Evolutionary conservation across 2,888 invertebrate genomes (phyloP).

Genomic region (Luperina nickerlii): DNA sequence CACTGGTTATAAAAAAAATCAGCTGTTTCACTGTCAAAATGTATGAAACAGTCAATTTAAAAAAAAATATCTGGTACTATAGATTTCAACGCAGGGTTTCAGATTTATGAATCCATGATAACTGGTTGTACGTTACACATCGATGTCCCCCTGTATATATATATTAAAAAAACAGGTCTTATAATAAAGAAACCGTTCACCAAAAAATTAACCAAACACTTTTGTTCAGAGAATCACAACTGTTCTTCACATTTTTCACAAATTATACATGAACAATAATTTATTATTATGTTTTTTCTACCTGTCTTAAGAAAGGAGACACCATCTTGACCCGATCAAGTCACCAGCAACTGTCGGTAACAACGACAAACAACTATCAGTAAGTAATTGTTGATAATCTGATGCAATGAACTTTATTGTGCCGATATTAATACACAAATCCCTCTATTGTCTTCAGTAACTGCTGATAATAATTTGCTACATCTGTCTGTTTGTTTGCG

Average conservation of each 20-base stretch:
- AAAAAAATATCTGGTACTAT: no score
- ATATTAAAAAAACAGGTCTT: no score
- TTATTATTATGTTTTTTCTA: constrained; percentile 9
- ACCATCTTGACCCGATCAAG: constrained; percentile 32
- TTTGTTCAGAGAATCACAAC: not conserved
- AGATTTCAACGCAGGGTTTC: no score
- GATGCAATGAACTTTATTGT: constrained; percentile 24
- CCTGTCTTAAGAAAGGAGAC: constrained; percentile 53
- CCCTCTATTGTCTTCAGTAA: constrained; percentile 28
- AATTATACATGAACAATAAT: not conserved
- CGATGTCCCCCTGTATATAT: no score
- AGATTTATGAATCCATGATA: no score
- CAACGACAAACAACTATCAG: constrained; percentile 5
- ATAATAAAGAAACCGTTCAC: no score
- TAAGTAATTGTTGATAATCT: constrained; percentile 4
- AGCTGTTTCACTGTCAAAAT: no score
- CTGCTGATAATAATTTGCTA: not conserved
- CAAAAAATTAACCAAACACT: not conserved
- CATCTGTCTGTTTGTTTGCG: constrained; percentile 23
- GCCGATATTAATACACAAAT: constrained; percentile 33
- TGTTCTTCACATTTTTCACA: not conserved
- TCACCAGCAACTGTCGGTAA: not conserved
- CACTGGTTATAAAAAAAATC: no score
- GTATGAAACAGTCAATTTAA: no score
- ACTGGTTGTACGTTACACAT: no score